phyloP scores from a whole-genome alignment of 2,113 vertebrate species.

The Cromileptes altivelis region DNA sequence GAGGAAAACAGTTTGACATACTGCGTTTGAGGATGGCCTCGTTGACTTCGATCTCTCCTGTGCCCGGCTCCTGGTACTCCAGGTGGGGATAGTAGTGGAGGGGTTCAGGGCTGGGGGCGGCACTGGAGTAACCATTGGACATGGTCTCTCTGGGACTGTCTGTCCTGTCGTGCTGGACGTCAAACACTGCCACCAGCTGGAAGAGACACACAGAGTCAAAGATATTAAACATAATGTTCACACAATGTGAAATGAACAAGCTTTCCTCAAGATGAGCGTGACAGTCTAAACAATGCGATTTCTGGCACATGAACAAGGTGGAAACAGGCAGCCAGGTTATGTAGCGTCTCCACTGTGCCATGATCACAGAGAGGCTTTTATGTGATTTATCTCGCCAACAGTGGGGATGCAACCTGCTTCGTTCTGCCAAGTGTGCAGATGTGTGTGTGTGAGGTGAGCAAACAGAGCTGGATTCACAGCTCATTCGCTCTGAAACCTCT shows the following conservation, averaged over 20 bases:
- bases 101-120: constrained; percentile 73
- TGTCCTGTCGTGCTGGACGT: constrained; percentile 77
- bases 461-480: constrained; percentile 34
- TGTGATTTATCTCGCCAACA: constrained; percentile 54
- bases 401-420: constrained; percentile 34
- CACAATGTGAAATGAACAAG: background rate
- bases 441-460: constrained; percentile 1
- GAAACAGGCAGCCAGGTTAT: constrained; percentile 38
- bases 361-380: constrained; percentile 50
- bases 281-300: constrained; percentile 19
- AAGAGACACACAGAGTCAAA: constrained; percentile 45
- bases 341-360: constrained; percentile 21
- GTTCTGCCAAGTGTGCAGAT: constrained; percentile 48
- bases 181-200: constrained; percentile 92
- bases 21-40: constrained; percentile 91
- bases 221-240: background rate
- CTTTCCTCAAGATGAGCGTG: background rate
- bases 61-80: constrained; percentile 83
- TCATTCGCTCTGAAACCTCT: constrained; percentile 37
- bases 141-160: constrained; percentile 81
- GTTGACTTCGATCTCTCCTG: constrained; percentile 94
- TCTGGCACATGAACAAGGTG: constrained; percentile 9
- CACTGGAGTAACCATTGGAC: constrained; percentile 84
- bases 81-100: constrained; percentile 84
- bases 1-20: constrained; percentile 77